Evolutionary conservation across 2,113 vertebrate species (phyloP), one percentile per base, ranked within the genome.

Genomic region (Trinectes maculatus): DNA sequence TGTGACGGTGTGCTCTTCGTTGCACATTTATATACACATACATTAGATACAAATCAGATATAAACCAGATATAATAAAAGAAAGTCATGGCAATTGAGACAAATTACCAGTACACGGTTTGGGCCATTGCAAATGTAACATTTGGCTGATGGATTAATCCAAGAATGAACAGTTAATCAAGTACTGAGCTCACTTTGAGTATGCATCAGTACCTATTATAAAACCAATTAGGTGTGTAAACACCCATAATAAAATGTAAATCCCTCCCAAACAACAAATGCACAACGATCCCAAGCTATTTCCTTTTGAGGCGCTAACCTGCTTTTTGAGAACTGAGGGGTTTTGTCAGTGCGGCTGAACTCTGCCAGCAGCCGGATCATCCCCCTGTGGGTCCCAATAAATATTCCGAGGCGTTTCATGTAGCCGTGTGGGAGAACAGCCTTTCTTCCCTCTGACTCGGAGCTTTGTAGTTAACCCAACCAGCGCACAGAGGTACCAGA

Each of bases 361-460:
- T 85, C 33, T 74, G 62, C 79, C 77, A 68, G 71, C 65, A 79
- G 71, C 71, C 75, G 71, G 55, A 66, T 77, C 18, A 3, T 84
- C 77, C 84, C n/a, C 75, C 8, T 33, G 11, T 57, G 71, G 73
- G 54, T 70, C 26, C 16, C 40, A 66, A 67, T 79, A 87, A 83
- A 88, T 82, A 84, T 83, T 89, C 66, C 18, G 62, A 85, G 69
- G 29, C 9, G 21, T 84, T 85, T 85, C 76, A 81, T 73, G 76
- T 83, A 78, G 67, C 63, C 71, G 65, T 22, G 29, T 73, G 78
- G 64, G 54, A 80, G 59, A 64, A 61, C 12, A 75, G 56, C 47
- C 63, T 82, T 77, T 86, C 51, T 44, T 83, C 75, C 54, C 13
- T 19, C 73, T 75, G 77, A 85, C 74, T 79, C 40, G 29, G 55